Percentiles rank a stretch among this genome's conserved stretches.
These are phyloP conservation scores for Pipa parva DNA, from an alignment of 2,113 vertebrate species.

Conservation along the genomic window DNA sequence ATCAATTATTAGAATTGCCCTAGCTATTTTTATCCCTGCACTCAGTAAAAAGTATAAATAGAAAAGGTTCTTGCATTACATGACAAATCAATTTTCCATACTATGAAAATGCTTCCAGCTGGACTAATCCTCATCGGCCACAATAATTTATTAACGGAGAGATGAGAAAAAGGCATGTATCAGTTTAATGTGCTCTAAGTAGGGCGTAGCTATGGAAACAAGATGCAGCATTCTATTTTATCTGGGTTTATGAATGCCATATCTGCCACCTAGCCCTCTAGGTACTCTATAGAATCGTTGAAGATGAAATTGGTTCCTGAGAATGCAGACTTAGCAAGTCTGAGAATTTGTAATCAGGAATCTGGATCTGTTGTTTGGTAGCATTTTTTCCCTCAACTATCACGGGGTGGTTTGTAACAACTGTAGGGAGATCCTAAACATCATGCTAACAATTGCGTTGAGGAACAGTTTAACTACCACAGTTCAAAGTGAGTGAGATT, in stretches of 20 bases:
- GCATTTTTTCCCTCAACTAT: too few relatives aligned
- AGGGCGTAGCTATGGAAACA: constrained; percentile 73
- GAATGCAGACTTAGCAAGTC: not conserved
- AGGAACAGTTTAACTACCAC: too few relatives aligned
- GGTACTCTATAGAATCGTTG: constrained; percentile 53
- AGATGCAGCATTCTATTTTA: constrained; percentile 66
- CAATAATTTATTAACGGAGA: constrained; percentile 73
- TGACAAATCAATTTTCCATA: constrained; percentile 63
- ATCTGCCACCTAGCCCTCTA: constrained; percentile 64
- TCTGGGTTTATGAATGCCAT: constrained; percentile 68
- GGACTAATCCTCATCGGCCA: constrained; percentile 66
- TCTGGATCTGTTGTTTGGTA: too few relatives aligned
- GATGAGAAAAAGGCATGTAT: constrained; percentile 74
- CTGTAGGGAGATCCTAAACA: too few relatives aligned
- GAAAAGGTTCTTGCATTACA: constrained; percentile 47
- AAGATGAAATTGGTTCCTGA: constrained; percentile 57
- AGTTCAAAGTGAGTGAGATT: too few relatives aligned
- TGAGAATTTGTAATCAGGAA: not conserved
- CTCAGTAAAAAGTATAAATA: constrained; percentile 20
- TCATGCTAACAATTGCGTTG: too few relatives aligned
- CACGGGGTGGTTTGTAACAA: too few relatives aligned
- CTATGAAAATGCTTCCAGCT: constrained; percentile 58
- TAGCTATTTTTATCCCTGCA: constrained; percentile 35
- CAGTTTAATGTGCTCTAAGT: constrained; percentile 77
- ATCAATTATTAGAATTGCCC: constrained; percentile 19